phyloP scores from a whole-genome alignment of 2,888 invertebrate species.

The Drosophila gaucha region DNA sequence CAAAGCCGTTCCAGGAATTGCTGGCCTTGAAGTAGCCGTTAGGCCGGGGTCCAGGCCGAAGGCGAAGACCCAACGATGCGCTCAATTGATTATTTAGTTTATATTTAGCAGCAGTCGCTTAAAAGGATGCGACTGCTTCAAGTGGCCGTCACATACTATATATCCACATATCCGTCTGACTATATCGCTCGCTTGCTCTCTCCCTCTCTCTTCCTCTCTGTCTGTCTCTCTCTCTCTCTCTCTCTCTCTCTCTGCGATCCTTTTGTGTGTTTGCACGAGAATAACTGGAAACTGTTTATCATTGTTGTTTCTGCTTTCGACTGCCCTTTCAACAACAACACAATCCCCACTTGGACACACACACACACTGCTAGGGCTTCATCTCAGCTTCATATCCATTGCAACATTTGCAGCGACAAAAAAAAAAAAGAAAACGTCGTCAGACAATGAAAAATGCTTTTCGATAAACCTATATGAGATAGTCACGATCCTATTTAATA shows the following conservation, averaged over 20 bases:
- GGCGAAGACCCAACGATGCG: conserved; percentile 51
- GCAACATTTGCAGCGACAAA: conserved; percentile 42
- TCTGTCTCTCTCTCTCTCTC: conserved; percentile 5
- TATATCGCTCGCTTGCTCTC: conserved; percentile 12
- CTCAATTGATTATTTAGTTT: conserved; percentile 80
- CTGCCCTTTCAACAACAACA: conserved; percentile 29
- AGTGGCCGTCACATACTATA: conserved; percentile 52
- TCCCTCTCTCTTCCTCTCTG: neutral
- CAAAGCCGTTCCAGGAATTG: conserved; percentile 68
- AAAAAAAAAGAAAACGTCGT: conserved; percentile 16
- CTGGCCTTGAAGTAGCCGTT: conserved; percentile 77
- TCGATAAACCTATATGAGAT: conserved; percentile 39
- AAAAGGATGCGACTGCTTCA: conserved; percentile 71
- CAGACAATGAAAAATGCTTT: conserved; percentile 65
- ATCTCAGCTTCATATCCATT: conserved; percentile 33
- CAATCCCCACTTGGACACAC: conserved; percentile 32
- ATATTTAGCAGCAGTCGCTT: conserved; percentile 75
- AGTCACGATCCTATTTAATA: conserved; percentile 54
- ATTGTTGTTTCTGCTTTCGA: conserved; percentile 70
- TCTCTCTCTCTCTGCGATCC: conserved; percentile 44
- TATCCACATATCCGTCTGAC: conserved; percentile 40
- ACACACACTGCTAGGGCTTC: conserved; percentile 42
- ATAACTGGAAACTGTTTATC: conserved; percentile 79
- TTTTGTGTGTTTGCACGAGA: conserved; percentile 65
- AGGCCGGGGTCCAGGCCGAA: conserved; percentile 38